phyloP scores from a whole-genome alignment of 2,113 vertebrate species.

The Saguinus midas region DNA sequence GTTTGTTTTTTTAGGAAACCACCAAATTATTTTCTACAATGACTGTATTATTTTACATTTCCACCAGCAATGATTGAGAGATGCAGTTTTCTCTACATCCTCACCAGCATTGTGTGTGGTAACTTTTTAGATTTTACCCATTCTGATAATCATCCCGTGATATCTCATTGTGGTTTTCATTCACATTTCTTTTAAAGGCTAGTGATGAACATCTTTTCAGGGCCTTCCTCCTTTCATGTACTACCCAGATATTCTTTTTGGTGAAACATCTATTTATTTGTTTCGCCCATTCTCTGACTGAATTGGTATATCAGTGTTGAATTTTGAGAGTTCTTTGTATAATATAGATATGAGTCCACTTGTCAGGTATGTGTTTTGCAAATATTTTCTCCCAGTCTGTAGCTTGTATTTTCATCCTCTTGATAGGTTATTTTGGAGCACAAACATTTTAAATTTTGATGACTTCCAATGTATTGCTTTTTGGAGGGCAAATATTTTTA shows the following conservation, averaged over 20 bases:
- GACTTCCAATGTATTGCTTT: neutral
- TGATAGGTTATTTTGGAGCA: neutral
- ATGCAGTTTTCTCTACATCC: neutral
- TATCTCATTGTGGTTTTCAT: neutral
- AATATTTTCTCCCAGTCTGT: slow-evolving; percentile 14
- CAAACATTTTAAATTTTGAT: slow-evolving; percentile 35
- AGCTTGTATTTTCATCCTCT: neutral
- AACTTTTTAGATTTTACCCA: neutral
- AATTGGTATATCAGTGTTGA: neutral
- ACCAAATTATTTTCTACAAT: neutral
- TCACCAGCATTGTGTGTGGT: neutral
- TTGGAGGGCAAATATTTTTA: neutral
- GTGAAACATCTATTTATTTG: neutral
- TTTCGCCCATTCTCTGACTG: neutral
- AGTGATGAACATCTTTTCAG: neutral
- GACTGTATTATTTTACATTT: neutral
- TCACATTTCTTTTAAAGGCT: neutral
- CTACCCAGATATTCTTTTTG: neutral
- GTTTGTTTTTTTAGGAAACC: neutral
- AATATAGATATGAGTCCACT: neutral
- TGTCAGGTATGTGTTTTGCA: neutral
- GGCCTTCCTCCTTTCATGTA: neutral
- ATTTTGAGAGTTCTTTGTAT: neutral
- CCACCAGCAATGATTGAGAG: neutral
- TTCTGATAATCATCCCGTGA: neutral